These are phyloP conservation scores for Neomonachus schauinslandi DNA, from an alignment of 2,113 vertebrate species.

Conservation along the genomic window DNA sequence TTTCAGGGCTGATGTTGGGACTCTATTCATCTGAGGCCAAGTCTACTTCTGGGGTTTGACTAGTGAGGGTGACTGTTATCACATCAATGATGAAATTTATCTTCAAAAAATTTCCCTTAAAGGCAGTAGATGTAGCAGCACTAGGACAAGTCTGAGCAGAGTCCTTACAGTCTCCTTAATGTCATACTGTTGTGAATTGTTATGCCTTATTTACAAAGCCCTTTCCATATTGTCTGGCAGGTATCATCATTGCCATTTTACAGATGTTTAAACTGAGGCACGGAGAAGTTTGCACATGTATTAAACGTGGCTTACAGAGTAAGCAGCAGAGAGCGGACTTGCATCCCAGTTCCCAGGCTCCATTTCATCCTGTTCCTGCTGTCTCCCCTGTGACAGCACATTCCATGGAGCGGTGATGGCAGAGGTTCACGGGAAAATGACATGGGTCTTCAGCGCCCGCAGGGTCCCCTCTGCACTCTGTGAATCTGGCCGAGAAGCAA, in stretches of 20 bases:
- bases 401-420: neutral
- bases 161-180: neutral
- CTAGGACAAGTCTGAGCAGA: neutral
- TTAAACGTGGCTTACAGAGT: neutral
- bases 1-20: neutral
- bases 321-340: neutral
- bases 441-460: neutral
- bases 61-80: neutral
- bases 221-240: neutral
- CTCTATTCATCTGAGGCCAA: neutral
- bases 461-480: neutral
- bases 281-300: neutral
- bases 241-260: neutral
- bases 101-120: neutral
- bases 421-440: neutral
- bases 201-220: neutral
- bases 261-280: neutral
- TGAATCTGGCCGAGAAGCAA: neutral
- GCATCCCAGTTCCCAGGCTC: neutral
- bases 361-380: neutral
- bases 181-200: neutral
- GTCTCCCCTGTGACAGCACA: neutral
- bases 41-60: neutral
- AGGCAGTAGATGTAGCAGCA: neutral
- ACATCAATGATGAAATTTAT: neutral